A percentile compares a stretch with the other conserved stretches of the same genome.
These are phyloP conservation scores for Liolophura sinensis DNA, from an alignment of 1,140 invertebrate genomes.

Conservation along the genomic window DNA sequence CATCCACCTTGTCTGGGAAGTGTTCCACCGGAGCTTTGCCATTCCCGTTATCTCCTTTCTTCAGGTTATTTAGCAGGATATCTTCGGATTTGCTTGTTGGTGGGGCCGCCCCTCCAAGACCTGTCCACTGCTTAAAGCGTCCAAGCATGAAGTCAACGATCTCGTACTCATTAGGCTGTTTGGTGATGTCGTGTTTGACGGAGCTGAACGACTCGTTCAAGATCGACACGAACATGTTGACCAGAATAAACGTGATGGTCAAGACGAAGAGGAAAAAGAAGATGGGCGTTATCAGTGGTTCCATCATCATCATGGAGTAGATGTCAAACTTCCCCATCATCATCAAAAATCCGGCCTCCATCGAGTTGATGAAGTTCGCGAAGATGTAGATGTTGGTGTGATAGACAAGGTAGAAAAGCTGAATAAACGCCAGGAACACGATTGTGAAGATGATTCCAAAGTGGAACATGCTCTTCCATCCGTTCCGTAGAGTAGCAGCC, in stretches of 20 bases:
- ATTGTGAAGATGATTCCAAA: conserved; percentile 59
- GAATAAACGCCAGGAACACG: conserved; percentile 56
- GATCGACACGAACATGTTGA: conserved; percentile 67
- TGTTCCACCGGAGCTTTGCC: conserved; percentile 44
- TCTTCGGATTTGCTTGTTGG: too few relatives aligned
- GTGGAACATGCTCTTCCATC: conserved; percentile 45
- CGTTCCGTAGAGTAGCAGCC: conserved; percentile 50
- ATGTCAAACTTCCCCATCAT: conserved; percentile 66
- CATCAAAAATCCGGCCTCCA: conserved; percentile 63
- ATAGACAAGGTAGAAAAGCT: conserved; percentile 64
- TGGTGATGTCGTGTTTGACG: conserved; percentile 64
- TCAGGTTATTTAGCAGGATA: too few relatives aligned
- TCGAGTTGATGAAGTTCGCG: conserved; percentile 59
- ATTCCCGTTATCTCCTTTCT: conserved; percentile 9
- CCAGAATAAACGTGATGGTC: conserved; percentile 61
- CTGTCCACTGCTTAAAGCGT: conserved; percentile 40
- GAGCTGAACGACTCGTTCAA: conserved; percentile 62
- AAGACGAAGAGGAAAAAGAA: conserved; percentile 64
- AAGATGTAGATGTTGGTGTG: conserved; percentile 57
- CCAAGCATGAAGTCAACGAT: conserved; percentile 65
- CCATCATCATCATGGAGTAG: conserved; percentile 56
- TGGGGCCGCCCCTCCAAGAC: conserved; percentile 9
- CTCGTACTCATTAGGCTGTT: conserved; percentile 68
- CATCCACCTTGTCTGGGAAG: conserved; percentile 58
- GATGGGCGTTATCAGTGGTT: conserved; percentile 60